A percentile compares a stretch with the other conserved stretches of the same genome.
Evolutionary conservation across 2,113 vertebrate species (phyloP).

Genomic region (Ceyx cyanopectus): DNA sequence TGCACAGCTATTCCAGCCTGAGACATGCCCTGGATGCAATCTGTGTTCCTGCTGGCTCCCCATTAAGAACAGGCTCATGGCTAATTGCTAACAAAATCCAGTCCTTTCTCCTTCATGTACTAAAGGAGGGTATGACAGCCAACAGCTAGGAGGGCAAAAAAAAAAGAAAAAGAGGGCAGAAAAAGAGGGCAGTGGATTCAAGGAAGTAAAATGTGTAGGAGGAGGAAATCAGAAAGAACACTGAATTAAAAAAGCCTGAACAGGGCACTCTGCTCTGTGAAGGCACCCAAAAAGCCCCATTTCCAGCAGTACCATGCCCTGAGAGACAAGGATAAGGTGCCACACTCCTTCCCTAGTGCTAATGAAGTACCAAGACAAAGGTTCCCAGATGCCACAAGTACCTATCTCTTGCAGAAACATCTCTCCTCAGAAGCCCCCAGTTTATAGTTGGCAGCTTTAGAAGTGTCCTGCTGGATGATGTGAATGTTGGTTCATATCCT

Average conservation of each 20-base stretch:
- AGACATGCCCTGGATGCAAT: not conserved
- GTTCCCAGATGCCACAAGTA: not conserved
- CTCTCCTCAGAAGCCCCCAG: not conserved
- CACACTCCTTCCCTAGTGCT: not conserved
- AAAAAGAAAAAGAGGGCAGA: not conserved
- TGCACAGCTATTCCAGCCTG: not conserved
- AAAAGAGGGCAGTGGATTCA: not conserved
- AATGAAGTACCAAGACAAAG: not conserved
- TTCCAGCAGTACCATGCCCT: not conserved
- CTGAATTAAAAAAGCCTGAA: not conserved
- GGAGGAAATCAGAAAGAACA: not conserved
- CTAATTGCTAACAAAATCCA: not conserved
- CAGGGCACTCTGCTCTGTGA: not conserved
- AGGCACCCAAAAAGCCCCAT: not conserved
- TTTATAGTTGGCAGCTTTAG: not conserved
- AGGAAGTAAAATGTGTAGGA: not conserved
- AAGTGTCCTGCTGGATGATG: not conserved
- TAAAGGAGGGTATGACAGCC: not conserved
- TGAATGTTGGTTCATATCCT: not conserved
- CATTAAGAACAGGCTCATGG: not conserved
- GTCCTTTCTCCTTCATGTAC: not conserved
- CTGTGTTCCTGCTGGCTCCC: not conserved
- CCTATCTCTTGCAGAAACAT: not conserved
- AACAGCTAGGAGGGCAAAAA: not conserved
- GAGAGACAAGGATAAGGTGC: not conserved